Percentiles rank a stretch among this genome's conserved stretches.
These are phyloP conservation scores for Xestia rhomboidea DNA, from an alignment of 2,888 invertebrate genomes.

Conservation along the genomic window DNA sequence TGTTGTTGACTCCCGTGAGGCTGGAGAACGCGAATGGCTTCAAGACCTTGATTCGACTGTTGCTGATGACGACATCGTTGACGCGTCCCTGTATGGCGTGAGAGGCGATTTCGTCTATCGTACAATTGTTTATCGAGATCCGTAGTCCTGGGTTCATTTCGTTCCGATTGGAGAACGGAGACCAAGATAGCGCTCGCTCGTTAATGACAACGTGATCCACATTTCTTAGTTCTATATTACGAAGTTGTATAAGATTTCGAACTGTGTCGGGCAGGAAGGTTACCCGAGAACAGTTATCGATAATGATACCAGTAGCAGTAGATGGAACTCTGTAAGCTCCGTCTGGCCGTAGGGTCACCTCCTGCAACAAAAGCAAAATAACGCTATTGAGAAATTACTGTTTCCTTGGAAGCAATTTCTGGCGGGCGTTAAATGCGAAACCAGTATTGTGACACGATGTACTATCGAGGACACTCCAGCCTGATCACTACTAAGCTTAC, in stretches of 20 bases:
- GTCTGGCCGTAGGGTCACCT: conserved; percentile 90
- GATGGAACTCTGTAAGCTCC: conserved; percentile 89
- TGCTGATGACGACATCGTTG: conserved; percentile 92
- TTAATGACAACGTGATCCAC: conserved; percentile 92
- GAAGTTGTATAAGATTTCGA: conserved; percentile 91
- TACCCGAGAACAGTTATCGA: conserved; percentile 92
- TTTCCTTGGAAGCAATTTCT: background rate
- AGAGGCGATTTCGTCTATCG: conserved; percentile 89
- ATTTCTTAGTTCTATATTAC: conserved; percentile 91
- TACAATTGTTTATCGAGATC: conserved; percentile 87
- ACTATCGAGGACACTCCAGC: no score
- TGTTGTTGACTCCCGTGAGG: conserved; percentile 91
- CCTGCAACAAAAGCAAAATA: conserved; percentile 81
- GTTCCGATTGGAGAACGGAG: conserved; percentile 90
- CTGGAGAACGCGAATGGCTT: conserved; percentile 94
- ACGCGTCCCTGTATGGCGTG: conserved; percentile 93
- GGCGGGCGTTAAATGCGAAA: background rate
- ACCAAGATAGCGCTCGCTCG: conserved; percentile 91
- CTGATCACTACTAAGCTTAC: no score
- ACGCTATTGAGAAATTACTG: background rate
- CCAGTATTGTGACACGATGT: background rate
- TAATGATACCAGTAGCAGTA: conserved; percentile 91
- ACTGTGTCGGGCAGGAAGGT: conserved; percentile 91
- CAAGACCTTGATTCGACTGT: conserved; percentile 91
- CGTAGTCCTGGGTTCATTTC: conserved; percentile 92